Evolutionary conservation across 1,140 invertebrate genomes (phyloP).

Genomic region (fruit fly (Drosophila melanogaster)): Release_6_plus_ISO1_MT NT_033779.5:15145501-15146000

Average conservation of each 20-base stretch:
- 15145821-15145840: conserved; percentile 54
- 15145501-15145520: conserved; percentile 34
- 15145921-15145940: conserved; percentile 80
- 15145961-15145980: conserved; percentile 83
- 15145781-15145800: conserved; percentile 50
- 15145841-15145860: not conserved
- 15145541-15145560: conserved; percentile 29
- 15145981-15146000: conserved; percentile 38
- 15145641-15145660: not conserved
- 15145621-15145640: conserved; percentile 53
- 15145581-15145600: conserved; percentile 58
- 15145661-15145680: not conserved
- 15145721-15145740: conserved; percentile 83
- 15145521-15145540: conserved; percentile 50
- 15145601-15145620: conserved; percentile 47
- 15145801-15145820: conserved; percentile 74
- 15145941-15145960: conserved; percentile 82
- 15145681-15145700: conserved; percentile 23
- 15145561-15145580: not conserved
- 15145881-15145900: conserved; percentile 8
- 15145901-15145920: conserved; percentile 56
- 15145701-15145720: conserved; percentile 71
- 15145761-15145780: conserved; percentile 75
- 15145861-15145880: not conserved
- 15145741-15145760: conserved; percentile 80